Evolutionary conservation across 2,113 vertebrate genomes (phyloP).

Genomic region (Thalassarche chlororhynchos): DNA sequence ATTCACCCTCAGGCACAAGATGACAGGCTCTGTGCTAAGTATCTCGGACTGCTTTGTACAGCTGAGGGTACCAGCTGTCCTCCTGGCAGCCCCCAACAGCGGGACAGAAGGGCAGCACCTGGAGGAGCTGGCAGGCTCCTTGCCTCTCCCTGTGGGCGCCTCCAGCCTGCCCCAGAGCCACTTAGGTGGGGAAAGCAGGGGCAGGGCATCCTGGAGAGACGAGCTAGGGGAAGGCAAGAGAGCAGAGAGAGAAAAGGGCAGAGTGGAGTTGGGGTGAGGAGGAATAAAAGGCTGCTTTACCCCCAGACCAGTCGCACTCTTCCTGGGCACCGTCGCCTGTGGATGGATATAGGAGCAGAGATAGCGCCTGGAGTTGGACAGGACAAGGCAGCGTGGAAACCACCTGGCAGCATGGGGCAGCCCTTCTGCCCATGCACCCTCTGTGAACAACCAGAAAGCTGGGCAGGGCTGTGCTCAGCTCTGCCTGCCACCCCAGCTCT

Average conservation of each 20-base stretch:
- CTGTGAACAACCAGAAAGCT: neutral
- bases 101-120: conserved; percentile 29
- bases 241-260: neutral
- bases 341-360: neutral
- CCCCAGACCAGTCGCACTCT: neutral
- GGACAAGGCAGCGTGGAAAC: neutral
- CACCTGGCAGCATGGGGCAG: neutral
- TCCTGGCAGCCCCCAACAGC: neutral
- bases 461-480: neutral
- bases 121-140: neutral
- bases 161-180: neutral
- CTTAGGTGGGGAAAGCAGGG: neutral
- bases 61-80: conserved; percentile 24
- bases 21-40: conserved; percentile 26
- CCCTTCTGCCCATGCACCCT: neutral
- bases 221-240: neutral
- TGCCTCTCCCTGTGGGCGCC: neutral
- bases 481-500: neutral
- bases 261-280: neutral
- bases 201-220: neutral
- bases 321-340: accelerated
- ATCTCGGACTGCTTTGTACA: neutral
- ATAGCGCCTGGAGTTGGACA: neutral
- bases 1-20: conserved; percentile 25
- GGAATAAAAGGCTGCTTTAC: neutral